Conservation (phyloP, 2,797 vertebrate species). For the Gobio occitaniae region DNA sequence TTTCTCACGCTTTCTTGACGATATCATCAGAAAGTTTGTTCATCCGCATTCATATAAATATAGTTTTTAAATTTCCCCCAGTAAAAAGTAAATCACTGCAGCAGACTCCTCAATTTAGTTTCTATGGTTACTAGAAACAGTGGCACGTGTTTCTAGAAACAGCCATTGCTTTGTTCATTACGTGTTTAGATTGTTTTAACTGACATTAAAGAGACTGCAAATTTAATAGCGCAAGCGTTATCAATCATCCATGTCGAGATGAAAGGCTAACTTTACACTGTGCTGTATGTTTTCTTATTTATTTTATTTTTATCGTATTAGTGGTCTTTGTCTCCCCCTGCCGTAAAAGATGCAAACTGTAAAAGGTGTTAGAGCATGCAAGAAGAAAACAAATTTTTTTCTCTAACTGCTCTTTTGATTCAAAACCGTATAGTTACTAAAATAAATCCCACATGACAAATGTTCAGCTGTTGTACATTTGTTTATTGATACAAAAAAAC, state of each 20-base stretch:
- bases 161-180: not conserved
- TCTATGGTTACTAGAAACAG: constrained; percentile 63
- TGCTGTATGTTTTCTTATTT: not conserved
- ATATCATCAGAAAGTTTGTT: not conserved
- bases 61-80: not conserved
- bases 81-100: constrained; percentile 54
- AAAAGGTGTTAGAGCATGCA: not conserved
- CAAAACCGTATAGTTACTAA: not conserved
- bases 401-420: not conserved
- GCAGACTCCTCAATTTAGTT: constrained; percentile 48
- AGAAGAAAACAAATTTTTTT: too few relatives aligned
- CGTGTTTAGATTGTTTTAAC: not conserved
- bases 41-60: not conserved
- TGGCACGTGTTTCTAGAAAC: constrained; percentile 37
- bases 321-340: constrained; percentile 37
- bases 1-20: constrained; percentile 11
- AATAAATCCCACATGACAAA: not conserved
- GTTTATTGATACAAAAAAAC: constrained; percentile 67
- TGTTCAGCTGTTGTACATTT: constrained; percentile 19
- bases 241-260: not conserved
- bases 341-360: not conserved
- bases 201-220: not conserved
- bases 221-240: not conserved
- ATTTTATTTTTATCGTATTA: not conserved
- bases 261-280: not conserved